Percentiles rank a stretch among this genome's conserved stretches.
Conservation (phyloP, 2,888 invertebrate genomes). For the Melinaea marsaeus region DNA sequence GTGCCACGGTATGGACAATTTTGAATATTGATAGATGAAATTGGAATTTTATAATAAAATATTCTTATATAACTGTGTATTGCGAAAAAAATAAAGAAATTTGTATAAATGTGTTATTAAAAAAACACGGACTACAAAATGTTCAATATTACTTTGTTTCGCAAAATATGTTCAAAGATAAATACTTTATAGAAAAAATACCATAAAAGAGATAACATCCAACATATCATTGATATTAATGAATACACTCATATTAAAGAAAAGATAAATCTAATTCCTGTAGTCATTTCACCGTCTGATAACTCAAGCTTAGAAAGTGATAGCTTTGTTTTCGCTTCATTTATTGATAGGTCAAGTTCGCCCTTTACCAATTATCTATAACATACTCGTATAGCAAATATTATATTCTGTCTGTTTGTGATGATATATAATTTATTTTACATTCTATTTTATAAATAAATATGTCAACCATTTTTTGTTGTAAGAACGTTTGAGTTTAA, state of each 20-base stretch:
- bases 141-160: too few species aligned
- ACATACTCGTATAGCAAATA: background rate
- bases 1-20: background rate
- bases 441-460: background rate
- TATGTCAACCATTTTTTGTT: background rate
- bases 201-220: too few species aligned
- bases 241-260: too few species aligned
- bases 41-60: background rate
- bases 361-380: background rate
- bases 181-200: too few species aligned
- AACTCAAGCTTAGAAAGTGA: constrained; percentile 13
- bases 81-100: background rate
- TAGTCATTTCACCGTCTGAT: background rate
- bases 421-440: background rate
- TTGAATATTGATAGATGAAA: constrained; percentile 2
- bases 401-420: background rate
- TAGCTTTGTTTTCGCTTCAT: constrained; percentile 21
- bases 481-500: too few species aligned
- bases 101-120: too few species aligned
- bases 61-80: background rate
- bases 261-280: too few species aligned
- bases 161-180: too few species aligned
- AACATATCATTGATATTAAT: too few species aligned
- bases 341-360: background rate
- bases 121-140: too few species aligned